Evolutionary conservation across 1,140 invertebrate species (phyloP).

Genomic region (Ceratina calcarata): DNA sequence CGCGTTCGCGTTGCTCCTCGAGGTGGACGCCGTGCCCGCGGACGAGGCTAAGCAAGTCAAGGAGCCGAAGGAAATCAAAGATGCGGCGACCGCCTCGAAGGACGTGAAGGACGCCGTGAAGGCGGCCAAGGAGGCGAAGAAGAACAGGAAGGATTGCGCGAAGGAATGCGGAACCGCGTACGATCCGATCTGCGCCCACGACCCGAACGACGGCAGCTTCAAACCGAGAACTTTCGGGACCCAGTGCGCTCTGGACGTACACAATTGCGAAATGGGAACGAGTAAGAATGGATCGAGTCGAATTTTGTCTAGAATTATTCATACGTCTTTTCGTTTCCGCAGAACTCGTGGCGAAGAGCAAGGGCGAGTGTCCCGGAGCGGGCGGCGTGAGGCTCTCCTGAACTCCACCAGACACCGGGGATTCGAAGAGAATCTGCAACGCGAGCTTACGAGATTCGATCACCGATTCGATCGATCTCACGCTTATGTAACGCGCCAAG

Average conservation of each 20-base stretch:
- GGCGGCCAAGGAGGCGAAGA: conserved; percentile 72
- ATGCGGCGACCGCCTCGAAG: conserved; percentile 69
- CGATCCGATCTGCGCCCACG: conserved; percentile 74
- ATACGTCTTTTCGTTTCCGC: not conserved
- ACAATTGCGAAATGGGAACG: conserved; percentile 75
- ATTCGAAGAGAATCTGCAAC: too few relatives aligned
- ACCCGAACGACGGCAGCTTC: conserved; percentile 64
- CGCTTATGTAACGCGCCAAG: not conserved
- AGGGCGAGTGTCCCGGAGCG: conserved; percentile 73
- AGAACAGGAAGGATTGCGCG: conserved; percentile 71
- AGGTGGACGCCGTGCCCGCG: conserved; percentile 52
- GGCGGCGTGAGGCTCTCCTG: conserved; percentile 68
- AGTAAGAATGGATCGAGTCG: conserved; percentile 61
- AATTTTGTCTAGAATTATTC: not conserved
- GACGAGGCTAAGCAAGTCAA: conserved; percentile 60
- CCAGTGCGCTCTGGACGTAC: conserved; percentile 69
- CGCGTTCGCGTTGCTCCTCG: conserved; percentile 63
- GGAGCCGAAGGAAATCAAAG: conserved; percentile 69
- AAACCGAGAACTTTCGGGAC: conserved; percentile 73
- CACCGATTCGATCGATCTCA: not conserved
- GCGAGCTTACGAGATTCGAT: not conserved
- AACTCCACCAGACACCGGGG: not conserved
- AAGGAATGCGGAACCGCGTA: conserved; percentile 65
- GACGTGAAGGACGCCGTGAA: conserved; percentile 76
- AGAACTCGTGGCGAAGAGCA: conserved; percentile 71